Percentiles rank a stretch among this genome's conserved stretches.
Evolutionary conservation across 2,113 vertebrate genomes (phyloP).

Genomic region (Arenaria interpres): DNA sequence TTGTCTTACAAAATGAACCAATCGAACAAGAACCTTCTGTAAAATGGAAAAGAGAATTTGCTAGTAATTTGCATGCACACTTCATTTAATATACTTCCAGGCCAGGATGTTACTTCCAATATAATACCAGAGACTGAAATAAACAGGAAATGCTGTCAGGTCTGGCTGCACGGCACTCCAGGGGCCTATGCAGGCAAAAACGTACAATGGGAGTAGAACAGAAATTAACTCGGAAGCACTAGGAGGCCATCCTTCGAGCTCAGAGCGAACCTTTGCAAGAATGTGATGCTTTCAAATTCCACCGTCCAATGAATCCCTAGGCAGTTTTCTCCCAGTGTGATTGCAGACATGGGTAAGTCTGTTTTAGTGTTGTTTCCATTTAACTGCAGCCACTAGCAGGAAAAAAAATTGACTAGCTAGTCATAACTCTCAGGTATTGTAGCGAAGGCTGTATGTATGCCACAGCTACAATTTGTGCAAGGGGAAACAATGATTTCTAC

Average conservation of each 20-base stretch:
- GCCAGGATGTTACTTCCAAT: conserved; percentile 21
- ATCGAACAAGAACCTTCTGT: not conserved
- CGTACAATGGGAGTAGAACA: not conserved
- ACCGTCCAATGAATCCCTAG: not conserved
- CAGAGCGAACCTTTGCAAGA: not conserved
- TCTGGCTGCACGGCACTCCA: conserved; percentile 24
- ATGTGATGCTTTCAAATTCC: not conserved
- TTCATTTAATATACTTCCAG: conserved; percentile 56
- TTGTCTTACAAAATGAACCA: conserved; percentile 24
- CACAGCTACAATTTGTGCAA: not conserved
- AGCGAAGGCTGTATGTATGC: not conserved
- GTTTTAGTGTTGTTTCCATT: not conserved
- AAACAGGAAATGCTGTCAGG: conserved; percentile 33
- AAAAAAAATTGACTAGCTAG: not conserved
- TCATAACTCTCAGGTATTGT: not conserved
- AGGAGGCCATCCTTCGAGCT: not conserved
- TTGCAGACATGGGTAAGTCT: not conserved
- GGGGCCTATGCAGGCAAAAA: not conserved
- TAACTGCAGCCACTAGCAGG: not conserved
- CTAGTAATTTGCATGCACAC: conserved; percentile 39
- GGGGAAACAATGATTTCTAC: not conserved
- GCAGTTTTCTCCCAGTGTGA: not conserved
- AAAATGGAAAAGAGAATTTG: conserved; percentile 20
- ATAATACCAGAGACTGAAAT: conserved; percentile 33
- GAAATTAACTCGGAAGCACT: not conserved